Evolutionary conservation across 1,140 invertebrate genomes (phyloP).

Genomic region (Pogonomyrmex barbatus): DNA sequence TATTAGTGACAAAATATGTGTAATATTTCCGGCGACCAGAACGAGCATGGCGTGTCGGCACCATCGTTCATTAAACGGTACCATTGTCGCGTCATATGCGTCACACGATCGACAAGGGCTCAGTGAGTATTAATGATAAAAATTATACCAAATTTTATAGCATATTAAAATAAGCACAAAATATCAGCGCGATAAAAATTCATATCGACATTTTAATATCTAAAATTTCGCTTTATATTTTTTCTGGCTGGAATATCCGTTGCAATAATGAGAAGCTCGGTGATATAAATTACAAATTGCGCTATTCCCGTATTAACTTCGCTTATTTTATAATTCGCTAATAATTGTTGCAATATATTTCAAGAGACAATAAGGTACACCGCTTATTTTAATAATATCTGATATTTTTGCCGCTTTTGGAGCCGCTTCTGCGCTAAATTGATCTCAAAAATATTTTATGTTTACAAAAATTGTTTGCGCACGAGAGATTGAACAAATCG

Average conservation of each 20-base stretch:
- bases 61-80: neutral
- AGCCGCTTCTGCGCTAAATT: neutral
- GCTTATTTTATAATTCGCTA: conserved; percentile 27
- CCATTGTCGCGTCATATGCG: neutral
- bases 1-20: conserved; percentile 69
- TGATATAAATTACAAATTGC: conserved; percentile 43
- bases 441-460: conserved; percentile 15
- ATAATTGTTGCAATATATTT: neutral
- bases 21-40: conserved; percentile 65
- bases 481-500: neutral
- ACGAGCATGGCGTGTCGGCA: neutral
- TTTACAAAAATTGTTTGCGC: neutral
- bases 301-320: conserved; percentile 16
- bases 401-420: neutral
- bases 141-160: neutral
- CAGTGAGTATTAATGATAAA: neutral
- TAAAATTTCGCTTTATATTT: neutral
- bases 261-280: conserved; percentile 8
- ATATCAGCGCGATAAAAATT: neutral
- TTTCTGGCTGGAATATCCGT: neutral
- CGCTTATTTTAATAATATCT: neutral
- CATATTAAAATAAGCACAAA: neutral
- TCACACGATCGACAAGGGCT: neutral
- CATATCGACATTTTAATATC: neutral
- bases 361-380: neutral